Conservation (phyloP, 2,888 invertebrate species). For the Nymphalis polychloros region DNA sequence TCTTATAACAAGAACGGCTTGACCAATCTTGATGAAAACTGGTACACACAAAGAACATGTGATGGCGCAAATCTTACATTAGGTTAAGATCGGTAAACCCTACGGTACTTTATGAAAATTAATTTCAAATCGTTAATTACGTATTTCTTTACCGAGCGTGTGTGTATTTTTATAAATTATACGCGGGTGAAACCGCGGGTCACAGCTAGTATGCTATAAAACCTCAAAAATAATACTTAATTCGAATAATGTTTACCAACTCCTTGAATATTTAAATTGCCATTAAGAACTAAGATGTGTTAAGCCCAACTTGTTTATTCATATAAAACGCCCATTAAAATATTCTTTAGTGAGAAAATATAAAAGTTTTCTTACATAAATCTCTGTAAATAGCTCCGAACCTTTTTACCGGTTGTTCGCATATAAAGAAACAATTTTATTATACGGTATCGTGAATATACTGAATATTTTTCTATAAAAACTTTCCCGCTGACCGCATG, state of each 20-base stretch:
- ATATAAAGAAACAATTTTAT: slow-evolving; percentile 32
- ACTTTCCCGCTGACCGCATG: slow-evolving; percentile 37
- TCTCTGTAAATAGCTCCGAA: slow-evolving; percentile 18
- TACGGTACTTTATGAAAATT: too few relatives aligned
- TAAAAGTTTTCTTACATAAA: slow-evolving; percentile 28
- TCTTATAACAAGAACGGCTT: too few relatives aligned
- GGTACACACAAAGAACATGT: too few relatives aligned
- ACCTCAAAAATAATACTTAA: slow-evolving; percentile 1
- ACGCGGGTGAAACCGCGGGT: too few relatives aligned
- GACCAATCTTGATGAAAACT: too few relatives aligned
- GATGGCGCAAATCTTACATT: too few relatives aligned
- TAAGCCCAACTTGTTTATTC: slow-evolving; percentile 11
- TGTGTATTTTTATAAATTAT: too few relatives aligned
- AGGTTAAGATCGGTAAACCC: too few relatives aligned
- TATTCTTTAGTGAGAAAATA: slow-evolving; percentile 16
- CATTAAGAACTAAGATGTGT: slow-evolving; percentile 12
- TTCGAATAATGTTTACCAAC: slow-evolving; percentile 6
- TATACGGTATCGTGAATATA: slow-evolving; percentile 16
- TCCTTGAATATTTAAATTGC: slow-evolving; percentile 9
- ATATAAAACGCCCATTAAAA: slow-evolving; percentile 13
- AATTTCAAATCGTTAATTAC: too few relatives aligned
- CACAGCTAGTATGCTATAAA: background rate
- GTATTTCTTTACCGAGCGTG: too few relatives aligned
- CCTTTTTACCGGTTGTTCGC: slow-evolving; percentile 32
- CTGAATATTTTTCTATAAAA: slow-evolving; percentile 37